Evolutionary conservation across 2,113 vertebrate species (phyloP), one percentile per base, ranked within the genome.

Genomic region (Hypanus sabinus): DNA sequence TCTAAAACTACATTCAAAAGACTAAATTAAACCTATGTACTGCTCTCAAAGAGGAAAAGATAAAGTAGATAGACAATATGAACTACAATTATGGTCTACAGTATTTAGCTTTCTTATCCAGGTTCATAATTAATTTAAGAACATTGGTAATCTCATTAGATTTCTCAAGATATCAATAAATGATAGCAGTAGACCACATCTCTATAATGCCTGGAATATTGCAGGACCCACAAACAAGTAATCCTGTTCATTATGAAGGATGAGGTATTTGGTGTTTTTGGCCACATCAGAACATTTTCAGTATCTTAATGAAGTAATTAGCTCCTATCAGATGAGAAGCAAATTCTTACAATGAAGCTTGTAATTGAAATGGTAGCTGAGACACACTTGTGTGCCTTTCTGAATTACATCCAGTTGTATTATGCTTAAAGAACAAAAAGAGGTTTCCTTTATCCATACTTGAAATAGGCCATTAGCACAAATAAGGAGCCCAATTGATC

Each of bases 131-230:
- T 99, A 98, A 99, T 99, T 99, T 98, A 99, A 96, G 95, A 98
- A 98, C 98, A 97, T 97, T 99, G 98, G 98, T 99, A 97, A 99
- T 99, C 98, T 99, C 98, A 99, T 99, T 98, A 99, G 97, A 97
- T 96, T 96, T 95, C 96, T 96, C 97, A 97, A 95, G 96, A 96
- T 97, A 98, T 99, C 97, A 99, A 99, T 99, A 98, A 99, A 98
- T 98, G 97, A 99, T 98, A 97, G 97, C 96, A 96, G 96, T 95
- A 97, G 97, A 98, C 97, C 95, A 94, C 96, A 97, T 97, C 95
- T 98, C 97, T 96, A 97, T 97, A 94, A 97, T 95, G 95, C 96
- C 97, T 97, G 85, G 46, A 65, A 46, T 38, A 38, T 46, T 20
- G 38, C 95, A 96, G 95, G 93, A 95, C 95, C 95, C 95, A 95